Conservation (phyloP, 2,113 vertebrate genomes). For the Oryzias javanicus region DNA sequence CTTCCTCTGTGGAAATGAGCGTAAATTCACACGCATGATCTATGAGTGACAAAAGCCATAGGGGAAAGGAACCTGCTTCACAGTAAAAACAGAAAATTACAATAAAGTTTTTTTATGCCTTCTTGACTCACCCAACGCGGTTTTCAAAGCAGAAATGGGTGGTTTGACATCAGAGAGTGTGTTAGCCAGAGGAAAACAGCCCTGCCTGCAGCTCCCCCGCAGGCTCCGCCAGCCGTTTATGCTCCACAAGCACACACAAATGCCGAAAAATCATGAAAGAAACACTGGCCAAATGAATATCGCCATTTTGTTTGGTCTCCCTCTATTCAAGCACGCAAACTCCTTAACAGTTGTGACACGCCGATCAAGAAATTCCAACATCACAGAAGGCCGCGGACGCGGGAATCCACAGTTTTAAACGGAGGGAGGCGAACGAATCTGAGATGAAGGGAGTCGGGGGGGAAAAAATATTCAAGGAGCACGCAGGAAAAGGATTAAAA, state of each 20-base stretch:
- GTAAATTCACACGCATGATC: constrained; percentile 17
- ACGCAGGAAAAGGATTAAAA: background rate
- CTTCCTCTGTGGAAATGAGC: background rate
- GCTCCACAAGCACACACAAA: constrained; percentile 4
- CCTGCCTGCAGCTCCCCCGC: constrained; percentile 18
- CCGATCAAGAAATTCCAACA: constrained; percentile 18
- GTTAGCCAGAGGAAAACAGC: background rate
- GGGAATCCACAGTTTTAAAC: constrained; percentile 12
- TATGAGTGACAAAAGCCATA: constrained; percentile 34
- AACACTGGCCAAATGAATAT: background rate
- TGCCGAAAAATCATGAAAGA: background rate
- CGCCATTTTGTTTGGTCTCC: constrained; percentile 8
- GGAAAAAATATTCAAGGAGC: background rate
- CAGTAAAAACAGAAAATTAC: too few relatives aligned
- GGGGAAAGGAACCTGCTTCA: background rate
- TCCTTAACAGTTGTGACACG: constrained; percentile 25
- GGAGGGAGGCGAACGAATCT: constrained; percentile 6
- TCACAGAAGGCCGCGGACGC: constrained; percentile 30
- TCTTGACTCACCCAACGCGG: too few relatives aligned
- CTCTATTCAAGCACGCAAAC: constrained; percentile 14
- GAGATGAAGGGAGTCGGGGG: constrained; percentile 1
- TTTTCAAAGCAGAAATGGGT: too few relatives aligned
- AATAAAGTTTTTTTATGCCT: too few relatives aligned
- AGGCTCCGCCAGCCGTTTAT: constrained; percentile 20
- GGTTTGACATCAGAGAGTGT: background rate